Percentiles rank a stretch among this genome's conserved stretches.
Conservation (phyloP, 2,888 invertebrate genomes). For the Harmothoe impar region DNA sequence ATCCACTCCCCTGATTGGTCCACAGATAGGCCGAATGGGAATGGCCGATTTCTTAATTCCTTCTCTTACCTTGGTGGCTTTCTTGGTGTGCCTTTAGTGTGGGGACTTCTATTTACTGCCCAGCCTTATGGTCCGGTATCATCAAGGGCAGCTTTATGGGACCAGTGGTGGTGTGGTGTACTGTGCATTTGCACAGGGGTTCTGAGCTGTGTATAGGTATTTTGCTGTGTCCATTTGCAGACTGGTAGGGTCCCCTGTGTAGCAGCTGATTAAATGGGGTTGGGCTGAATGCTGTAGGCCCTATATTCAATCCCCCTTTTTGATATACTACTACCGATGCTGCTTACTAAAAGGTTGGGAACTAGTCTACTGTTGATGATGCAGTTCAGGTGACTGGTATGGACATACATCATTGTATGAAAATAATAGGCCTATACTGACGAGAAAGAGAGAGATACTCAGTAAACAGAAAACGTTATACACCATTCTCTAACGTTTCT, state of each 20-base stretch:
- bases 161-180: background rate
- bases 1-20: constrained; percentile 37
- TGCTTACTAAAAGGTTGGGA: no score
- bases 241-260: background rate
- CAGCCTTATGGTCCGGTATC: background rate
- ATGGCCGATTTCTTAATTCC: constrained; percentile 22
- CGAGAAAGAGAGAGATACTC: no score
- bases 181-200: background rate
- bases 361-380: no score
- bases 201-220: background rate
- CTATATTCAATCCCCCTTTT: background rate
- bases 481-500: no score
- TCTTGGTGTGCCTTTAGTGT: background rate
- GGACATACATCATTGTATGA: no score
- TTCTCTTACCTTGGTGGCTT: background rate
- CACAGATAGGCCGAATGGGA: constrained; percentile 4
- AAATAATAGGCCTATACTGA: no score
- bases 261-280: no score
- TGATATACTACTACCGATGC: constrained; percentile 29
- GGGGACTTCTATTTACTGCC: background rate
- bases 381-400: no score
- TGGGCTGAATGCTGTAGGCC: background rate
- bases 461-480: no score
- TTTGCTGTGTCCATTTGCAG: background rate
- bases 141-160: background rate